phyloP scores from a whole-genome alignment of 2,113 vertebrate genomes.

The Zosterops pallidus region DNA sequence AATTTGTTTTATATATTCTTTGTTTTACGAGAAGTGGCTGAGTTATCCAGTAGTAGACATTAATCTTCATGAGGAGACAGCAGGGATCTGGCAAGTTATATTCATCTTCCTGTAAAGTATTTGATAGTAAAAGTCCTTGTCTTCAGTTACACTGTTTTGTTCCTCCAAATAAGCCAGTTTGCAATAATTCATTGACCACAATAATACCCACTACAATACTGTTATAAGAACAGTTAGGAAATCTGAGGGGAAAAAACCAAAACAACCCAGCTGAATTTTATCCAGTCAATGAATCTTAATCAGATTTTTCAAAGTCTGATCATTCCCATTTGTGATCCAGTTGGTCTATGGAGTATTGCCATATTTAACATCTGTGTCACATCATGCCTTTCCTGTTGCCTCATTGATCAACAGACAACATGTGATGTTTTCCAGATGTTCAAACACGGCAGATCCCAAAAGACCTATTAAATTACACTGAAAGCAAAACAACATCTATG shows the following conservation, averaged over 20 bases:
- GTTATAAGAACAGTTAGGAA: not conserved
- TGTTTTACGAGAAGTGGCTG: not conserved
- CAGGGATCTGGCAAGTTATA: conserved; percentile 26
- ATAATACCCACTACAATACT: not conserved
- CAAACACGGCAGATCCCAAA: conserved; percentile 42
- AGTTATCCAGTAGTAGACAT: not conserved
- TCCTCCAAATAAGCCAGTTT: not conserved
- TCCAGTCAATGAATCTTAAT: conserved; percentile 45
- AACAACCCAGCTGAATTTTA: not conserved
- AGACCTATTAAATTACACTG: conserved; percentile 42
- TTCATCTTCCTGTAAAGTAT: not conserved
- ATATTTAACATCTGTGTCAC: conserved; percentile 68
- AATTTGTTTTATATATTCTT: conserved; percentile 5
- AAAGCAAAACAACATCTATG: conserved; percentile 42
- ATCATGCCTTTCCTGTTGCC: conserved; percentile 71
- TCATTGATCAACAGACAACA: conserved; percentile 63
- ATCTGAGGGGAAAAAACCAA: not conserved
- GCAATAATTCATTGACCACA: not conserved
- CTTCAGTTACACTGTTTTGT: not conserved
- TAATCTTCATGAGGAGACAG: conserved; percentile 15
- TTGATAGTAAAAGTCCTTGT: not conserved
- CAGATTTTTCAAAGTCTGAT: conserved; percentile 56
- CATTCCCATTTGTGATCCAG: conserved; percentile 58
- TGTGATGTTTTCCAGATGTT: conserved; percentile 74
- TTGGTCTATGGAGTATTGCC: conserved; percentile 53